Base-by-base conservation (phyloP, 2,797 vertebrate genomes). In the Parotocinclus haroldoi region DNA sequence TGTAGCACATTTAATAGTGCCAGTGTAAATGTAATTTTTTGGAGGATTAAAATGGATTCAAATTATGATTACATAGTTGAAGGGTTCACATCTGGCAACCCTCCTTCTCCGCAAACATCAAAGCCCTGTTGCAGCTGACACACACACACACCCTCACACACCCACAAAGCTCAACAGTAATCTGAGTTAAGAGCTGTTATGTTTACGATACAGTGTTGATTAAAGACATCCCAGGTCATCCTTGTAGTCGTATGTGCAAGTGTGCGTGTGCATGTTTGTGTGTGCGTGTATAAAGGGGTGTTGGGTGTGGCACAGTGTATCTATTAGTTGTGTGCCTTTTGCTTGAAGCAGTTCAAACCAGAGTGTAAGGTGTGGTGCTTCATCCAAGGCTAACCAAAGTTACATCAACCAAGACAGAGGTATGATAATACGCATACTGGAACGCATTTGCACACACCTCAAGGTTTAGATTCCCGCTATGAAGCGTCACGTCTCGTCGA, bases 391-490 rank as follows among this genome's bases (percentile, higher is more conserved):
- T 36, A 60, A 10, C 56, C 51, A 63, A 55, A 56, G 44, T 49
- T 63, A 38, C 63, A 58, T 50, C 40, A 58, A 36, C 19, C 13
- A 10, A 5, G 58, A 14, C 55, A 64, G 10, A 58, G 38, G 49
- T 45, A 39, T 53, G 51, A 44, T 10, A n/a, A 58, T 12, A 38
- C 48, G 39, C 61, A 67, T 18, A 68, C 56, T 36, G 48, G 54
- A 40, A 60, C 18, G 45, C 50, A 19, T 50, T 46, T 17, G 40
- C 63, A 58, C 54, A 53, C 13, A 65, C 39, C 7, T 71, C 67
- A 71, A 14, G 77, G 68, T 84, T 83, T 69, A 69, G 63, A 64
- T 80, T 80, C 54, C 69, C 65, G 67, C 49, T 58, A 6, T 1
- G 14, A 76, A 74, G 78, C 62, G 37, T 55, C 46, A 82, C 55